A percentile compares a stretch with the other conserved stretches of the same genome.
Conservation (phyloP, 2,888 invertebrate genomes). For the Cryptosula pallasiana region DNA sequence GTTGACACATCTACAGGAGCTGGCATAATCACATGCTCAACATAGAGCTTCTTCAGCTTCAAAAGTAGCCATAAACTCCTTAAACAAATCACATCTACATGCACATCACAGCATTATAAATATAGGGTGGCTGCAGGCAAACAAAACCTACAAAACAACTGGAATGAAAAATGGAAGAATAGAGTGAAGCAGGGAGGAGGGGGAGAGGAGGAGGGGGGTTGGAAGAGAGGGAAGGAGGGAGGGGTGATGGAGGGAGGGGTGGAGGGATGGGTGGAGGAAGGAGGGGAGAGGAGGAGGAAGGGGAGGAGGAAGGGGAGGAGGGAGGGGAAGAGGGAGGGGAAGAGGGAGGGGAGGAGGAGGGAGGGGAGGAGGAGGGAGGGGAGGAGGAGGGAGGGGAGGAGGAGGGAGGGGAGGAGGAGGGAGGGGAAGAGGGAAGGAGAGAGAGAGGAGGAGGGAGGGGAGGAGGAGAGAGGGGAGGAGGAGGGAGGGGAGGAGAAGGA, state of each 20-base stretch:
- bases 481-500: neutral
- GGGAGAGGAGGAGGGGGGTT: no score
- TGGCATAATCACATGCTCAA: conserved; percentile 34
- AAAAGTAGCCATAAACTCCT: conserved; percentile 38
- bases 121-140: neutral
- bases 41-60: conserved; percentile 36
- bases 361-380: neutral
- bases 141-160: no score
- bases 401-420: neutral
- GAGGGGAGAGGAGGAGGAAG: neutral
- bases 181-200: neutral
- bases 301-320: neutral
- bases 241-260: no score
- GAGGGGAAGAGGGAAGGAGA: conserved; percentile 17
- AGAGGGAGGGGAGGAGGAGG: conserved; percentile 20
- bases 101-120: no score
- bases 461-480: neutral
- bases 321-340: neutral
- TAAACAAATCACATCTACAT: no score
- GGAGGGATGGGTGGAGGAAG: no score
- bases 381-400: no score
- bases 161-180: neutral
- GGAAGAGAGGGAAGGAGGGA: no score
- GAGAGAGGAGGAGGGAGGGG: neutral
- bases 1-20: neutral